Evolutionary conservation across 2,113 vertebrate genomes (phyloP), one percentile per base, ranked within the genome.

Genomic region (Alaudala cheleensis): DNA sequence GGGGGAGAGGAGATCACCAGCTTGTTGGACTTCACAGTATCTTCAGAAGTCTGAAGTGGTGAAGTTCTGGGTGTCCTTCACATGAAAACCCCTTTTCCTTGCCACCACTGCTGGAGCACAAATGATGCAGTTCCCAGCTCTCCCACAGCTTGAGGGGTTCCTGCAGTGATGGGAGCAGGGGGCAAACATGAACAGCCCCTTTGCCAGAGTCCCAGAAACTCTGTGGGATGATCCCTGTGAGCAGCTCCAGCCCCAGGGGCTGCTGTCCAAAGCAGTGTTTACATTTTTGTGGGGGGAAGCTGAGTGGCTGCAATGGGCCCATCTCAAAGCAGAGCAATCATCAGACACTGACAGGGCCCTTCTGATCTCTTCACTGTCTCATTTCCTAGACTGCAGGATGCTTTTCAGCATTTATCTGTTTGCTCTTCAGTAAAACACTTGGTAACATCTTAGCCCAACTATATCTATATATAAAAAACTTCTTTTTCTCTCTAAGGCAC

Each of bases 251-350:
- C 2, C 67, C 53, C 73, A 34, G 24, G 12, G 26, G 65, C 79
- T 90, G 66, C 62, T 95, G 23, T 86, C 71, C 66, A 77, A 14
- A 56, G 67, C 70, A 74, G 58, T 81, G 94, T 93, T 96, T 88
- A 86, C 76, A 69, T 95, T 83, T 88, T 44, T 92, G 94, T 81
- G 91, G 96, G 49, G 58, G 92, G 93, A 31, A 76, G 39, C 2
- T 40, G 73, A 95, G 93, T 91, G 86, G 58, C 86, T 86, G 1
- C 82, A 92, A 53, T 45, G 77, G 21, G 58, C 49, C 44, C 88
- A 71, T 78, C 85, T 90, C 85, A 31, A 81, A 85, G n/a, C 53
- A 45, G 34, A 50, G 62, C 67, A 84, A 34, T 40, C 81, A 54
- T 26, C 58, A 31, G 54, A 29, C 28, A 16, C 37, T 22, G 62